A percentile compares a stretch with the other conserved stretches of the same genome.
These are phyloP conservation scores for Lycocorax pyrrhopterus DNA, from an alignment of 2,113 vertebrate species.

Conservation along the genomic window DNA sequence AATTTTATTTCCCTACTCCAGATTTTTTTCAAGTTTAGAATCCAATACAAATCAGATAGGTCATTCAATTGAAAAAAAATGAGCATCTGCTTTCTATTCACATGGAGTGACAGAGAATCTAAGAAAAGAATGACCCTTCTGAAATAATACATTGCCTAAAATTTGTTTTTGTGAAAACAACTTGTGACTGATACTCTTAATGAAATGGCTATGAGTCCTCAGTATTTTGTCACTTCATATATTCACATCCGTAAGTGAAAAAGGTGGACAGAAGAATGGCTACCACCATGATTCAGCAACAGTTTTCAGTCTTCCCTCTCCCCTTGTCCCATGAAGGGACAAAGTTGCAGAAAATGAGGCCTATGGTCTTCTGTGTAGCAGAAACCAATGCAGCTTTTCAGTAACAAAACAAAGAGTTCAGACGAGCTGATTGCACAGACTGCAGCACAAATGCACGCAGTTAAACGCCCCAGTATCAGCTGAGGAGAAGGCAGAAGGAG, in stretches of 20 bases:
- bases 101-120: neutral
- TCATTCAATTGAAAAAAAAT: neutral
- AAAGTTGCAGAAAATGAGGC: neutral
- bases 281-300: neutral
- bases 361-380: neutral
- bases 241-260: neutral
- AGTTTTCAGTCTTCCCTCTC: neutral
- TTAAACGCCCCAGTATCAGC: neutral
- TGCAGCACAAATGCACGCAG: neutral
- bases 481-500: neutral
- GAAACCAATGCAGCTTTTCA: neutral
- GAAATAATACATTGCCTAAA: neutral
- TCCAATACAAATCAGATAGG: neutral
- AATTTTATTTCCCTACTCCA: neutral
- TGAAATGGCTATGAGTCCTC: neutral
- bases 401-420: neutral
- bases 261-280: neutral
- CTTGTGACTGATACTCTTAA: neutral
- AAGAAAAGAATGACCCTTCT: neutral
- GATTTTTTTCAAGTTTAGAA: neutral
- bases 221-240: neutral
- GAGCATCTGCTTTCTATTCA: neutral
- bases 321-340: neutral
- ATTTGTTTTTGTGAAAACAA: neutral
- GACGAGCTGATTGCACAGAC: neutral